Percentiles rank a stretch among this genome's conserved stretches.
Evolutionary conservation across 1,140 invertebrate genomes (phyloP).

Genomic region (Hermatobates lingyangjiaoensis): DNA sequence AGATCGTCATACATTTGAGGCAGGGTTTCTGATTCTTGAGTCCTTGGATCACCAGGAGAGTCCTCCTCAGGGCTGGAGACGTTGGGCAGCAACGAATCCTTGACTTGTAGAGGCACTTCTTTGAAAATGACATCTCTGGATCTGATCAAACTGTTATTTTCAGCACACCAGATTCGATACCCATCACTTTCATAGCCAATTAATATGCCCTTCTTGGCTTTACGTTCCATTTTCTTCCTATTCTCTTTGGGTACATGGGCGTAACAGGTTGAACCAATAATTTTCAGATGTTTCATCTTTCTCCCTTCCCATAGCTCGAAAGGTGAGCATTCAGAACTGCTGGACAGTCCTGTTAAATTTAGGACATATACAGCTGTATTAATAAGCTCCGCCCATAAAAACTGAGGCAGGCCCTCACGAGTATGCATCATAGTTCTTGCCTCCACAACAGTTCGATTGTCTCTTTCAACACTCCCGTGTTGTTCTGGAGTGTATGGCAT

Average conservation of each 20-base stretch:
- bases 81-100: too few relatives aligned
- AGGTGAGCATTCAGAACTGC: not conserved
- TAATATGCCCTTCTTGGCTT: not conserved
- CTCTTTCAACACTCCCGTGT: not conserved
- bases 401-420: not conserved
- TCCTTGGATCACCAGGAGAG: too few relatives aligned
- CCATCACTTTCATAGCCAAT: too few relatives aligned
- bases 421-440: not conserved
- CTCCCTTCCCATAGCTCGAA: not conserved
- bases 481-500: not conserved
- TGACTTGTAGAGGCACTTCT: too few relatives aligned
- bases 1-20: not conserved
- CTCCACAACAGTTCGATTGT: not conserved
- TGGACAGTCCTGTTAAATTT: not conserved
- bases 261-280: not conserved
- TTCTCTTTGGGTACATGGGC: not conserved
- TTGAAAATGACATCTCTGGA: too few relatives aligned
- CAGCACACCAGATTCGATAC: too few relatives aligned
- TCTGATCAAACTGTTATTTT: too few relatives aligned
- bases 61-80: too few relatives aligned
- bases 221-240: not conserved
- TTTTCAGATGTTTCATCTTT: not conserved
- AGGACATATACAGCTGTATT: not conserved
- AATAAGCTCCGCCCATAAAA: not conserved
- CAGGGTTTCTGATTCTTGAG: not conserved